Percentiles rank a stretch among this genome's conserved stretches.
phyloP scores from a whole-genome alignment of 2,888 invertebrate genomes.

The Eucera pruinosa region DNA sequence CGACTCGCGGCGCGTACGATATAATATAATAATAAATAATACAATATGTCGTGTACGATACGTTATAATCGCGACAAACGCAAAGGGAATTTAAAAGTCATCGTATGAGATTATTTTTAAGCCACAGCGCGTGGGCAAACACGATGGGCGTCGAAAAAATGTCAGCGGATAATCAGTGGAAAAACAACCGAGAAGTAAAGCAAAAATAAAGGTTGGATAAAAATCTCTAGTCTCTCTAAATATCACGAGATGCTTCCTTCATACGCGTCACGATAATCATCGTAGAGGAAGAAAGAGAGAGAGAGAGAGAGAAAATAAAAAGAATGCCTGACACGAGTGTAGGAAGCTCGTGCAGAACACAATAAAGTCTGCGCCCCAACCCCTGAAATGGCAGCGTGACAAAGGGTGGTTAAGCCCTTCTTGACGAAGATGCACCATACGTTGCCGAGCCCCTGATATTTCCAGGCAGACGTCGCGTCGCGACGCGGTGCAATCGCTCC shows the following conservation, averaged over 20 bases:
- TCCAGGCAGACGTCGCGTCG: conserved; percentile 57
- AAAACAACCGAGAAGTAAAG: no score
- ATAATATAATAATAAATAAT: no score
- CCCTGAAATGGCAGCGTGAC: conserved; percentile 77
- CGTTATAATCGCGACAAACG: no score
- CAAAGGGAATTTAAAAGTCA: no score
- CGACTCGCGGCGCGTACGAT: no score
- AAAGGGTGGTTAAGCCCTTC: conserved; percentile 80
- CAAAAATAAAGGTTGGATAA: not conserved
- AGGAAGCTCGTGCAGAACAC: conserved; percentile 74
- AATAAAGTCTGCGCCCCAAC: conserved; percentile 80
- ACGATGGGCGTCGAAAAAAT: not conserved
- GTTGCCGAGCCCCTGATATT: conserved; percentile 54
- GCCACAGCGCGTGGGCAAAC: no score
- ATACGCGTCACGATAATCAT: conserved; percentile 37
- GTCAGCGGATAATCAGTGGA: no score
- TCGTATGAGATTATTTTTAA: no score
- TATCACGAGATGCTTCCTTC: conserved; percentile 49
- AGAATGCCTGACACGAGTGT: conserved; percentile 72
- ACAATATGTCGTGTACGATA: no score
- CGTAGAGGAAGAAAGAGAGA: conserved; percentile 1
- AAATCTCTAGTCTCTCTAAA: conserved; percentile 34
- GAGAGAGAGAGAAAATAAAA: conserved; percentile 64
- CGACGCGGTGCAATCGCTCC: conserved; percentile 39
- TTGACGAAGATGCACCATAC: conserved; percentile 77